Conservation (phyloP, 2,113 vertebrate genomes). For the Neolamprologus caudopunctatus region DNA sequence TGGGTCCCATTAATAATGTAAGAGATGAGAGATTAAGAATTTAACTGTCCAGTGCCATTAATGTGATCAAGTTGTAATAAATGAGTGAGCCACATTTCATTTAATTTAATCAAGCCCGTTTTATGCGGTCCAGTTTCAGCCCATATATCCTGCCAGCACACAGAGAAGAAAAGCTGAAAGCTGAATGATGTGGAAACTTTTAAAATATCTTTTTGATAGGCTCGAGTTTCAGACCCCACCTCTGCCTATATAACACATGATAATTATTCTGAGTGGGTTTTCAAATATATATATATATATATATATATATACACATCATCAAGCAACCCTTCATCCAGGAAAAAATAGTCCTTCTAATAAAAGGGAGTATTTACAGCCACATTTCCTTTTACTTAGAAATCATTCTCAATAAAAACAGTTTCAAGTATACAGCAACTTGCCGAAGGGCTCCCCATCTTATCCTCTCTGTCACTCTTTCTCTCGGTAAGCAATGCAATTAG, state of each 20-base stretch:
- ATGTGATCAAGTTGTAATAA: conserved; percentile 67
- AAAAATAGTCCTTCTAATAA: not conserved
- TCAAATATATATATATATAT: not conserved
- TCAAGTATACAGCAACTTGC: not conserved
- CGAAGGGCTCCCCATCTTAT: not conserved
- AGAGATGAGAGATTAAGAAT: conserved; percentile 66
- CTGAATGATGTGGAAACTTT: conserved; percentile 39
- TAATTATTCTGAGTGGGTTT: conserved; percentile 16
- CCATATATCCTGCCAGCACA: conserved; percentile 28
- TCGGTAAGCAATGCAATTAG: not conserved
- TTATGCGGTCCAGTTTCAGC: conserved; percentile 42
- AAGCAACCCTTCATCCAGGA: not conserved
- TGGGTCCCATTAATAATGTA: conserved; percentile 62
- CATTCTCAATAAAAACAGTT: not conserved
- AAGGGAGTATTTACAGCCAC: conserved; percentile 6
- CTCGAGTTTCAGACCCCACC: not conserved
- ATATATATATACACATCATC: not conserved
- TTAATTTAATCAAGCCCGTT: conserved; percentile 66
- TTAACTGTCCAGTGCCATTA: conserved; percentile 69
- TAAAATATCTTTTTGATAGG: conserved; percentile 25
- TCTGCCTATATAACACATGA: not conserved
- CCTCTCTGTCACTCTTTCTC: not conserved
- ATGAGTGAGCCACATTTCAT: conserved; percentile 64
- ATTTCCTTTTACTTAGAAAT: not conserved
- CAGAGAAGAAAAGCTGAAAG: not conserved